Evolutionary conservation across 2,797 vertebrate species (phyloP).

Genomic region (Cossypha niveicapilla): DNA sequence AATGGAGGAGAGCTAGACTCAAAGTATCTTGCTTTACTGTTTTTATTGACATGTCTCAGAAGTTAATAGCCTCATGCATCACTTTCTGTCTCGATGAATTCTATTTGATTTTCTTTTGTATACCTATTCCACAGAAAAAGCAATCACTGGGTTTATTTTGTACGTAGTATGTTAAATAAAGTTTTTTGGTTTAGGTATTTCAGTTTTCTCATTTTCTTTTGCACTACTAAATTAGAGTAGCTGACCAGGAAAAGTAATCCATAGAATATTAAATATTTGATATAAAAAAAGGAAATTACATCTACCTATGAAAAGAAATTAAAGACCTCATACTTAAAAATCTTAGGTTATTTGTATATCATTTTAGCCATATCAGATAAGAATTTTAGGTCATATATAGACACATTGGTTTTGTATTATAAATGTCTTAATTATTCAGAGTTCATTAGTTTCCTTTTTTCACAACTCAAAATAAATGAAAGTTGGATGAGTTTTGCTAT

Average conservation of each 20-base stretch:
- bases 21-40: background rate
- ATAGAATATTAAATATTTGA: background rate
- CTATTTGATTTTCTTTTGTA: background rate
- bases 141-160: background rate
- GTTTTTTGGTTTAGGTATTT: background rate
- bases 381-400: background rate
- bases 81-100: background rate
- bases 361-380: background rate
- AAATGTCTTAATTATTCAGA: background rate
- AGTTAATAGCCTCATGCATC: background rate
- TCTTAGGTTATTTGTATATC: background rate
- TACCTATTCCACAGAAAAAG: background rate
- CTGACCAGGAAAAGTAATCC: background rate
- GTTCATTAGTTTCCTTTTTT: background rate
- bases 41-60: constrained; percentile 1
- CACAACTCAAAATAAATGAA: background rate
- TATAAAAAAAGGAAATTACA: background rate
- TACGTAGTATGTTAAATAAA: fast-evolving
- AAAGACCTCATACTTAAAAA: background rate
- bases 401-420: background rate
- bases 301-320: background rate
- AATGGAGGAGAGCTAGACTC: background rate
- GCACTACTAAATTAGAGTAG: background rate
- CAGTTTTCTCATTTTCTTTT: background rate
- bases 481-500: background rate